phyloP scores from a whole-genome alignment of 2,113 vertebrate species.

The Chaetodon auriga region DNA sequence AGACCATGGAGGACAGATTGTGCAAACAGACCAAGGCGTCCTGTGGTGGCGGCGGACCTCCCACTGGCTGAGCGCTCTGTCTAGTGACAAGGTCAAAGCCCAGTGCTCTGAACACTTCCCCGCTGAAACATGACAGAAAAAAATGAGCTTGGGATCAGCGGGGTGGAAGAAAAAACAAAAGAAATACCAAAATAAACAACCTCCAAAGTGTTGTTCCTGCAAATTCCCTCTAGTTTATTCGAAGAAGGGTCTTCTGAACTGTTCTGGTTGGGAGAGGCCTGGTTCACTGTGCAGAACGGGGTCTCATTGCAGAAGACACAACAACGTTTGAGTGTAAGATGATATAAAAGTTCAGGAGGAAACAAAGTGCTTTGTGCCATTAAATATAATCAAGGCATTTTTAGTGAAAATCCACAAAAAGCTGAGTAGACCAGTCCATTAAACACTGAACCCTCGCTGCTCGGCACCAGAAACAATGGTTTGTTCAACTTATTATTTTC shows the following conservation, averaged over 20 bases:
- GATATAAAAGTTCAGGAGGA: neutral
- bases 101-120: conserved; percentile 81
- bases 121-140: conserved; percentile 74
- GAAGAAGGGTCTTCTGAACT: neutral
- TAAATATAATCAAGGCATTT: neutral
- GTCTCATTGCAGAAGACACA: neutral
- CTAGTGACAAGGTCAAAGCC: conserved; percentile 74
- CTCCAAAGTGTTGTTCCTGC: neutral
- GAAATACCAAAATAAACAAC: conserved; percentile 34
- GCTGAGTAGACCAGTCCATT: too few species aligned
- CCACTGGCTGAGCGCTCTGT: conserved; percentile 58
- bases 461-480: too few species aligned
- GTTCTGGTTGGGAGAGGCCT: neutral
- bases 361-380: neutral
- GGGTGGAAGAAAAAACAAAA: conserved; percentile 23
- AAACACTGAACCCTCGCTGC: too few species aligned
- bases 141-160: conserved; percentile 39
- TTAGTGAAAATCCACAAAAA: too few species aligned
- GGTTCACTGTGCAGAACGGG: neutral
- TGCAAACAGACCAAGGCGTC: conserved; percentile 89
- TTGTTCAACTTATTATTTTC: too few species aligned
- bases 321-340: neutral
- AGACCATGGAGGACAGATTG: conserved; percentile 86
- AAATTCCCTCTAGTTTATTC: neutral
- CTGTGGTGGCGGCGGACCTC: conserved; percentile 83